Evolutionary conservation across 2,113 vertebrate genomes (phyloP), one percentile per base, ranked within the genome.

Genomic region (Takifugu flavidus): DNA sequence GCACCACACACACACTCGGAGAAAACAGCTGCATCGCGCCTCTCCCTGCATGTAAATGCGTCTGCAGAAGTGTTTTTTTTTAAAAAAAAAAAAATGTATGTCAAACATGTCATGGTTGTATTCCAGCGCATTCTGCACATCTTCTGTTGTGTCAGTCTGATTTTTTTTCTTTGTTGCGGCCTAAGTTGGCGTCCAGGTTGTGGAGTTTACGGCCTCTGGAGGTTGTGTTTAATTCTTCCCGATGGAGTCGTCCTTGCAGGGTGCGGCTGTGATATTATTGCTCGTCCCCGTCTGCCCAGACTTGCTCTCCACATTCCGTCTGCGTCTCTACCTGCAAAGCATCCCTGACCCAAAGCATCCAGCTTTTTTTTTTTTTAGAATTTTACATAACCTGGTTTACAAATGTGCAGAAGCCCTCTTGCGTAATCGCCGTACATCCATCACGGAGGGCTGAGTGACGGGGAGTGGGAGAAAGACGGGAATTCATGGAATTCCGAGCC

Each of bases 271-370:
- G 28, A 55, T 63, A 27, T 67, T 75, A 80, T 78, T 55, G 57
- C 43, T 74, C 76, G 62, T 67, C 55, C 62, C 26, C 61, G 26
- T 82, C 53, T 86, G 90, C 74, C 78, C 42, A 52, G 86, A 86
- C 90, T 81, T 90, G 90, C 56, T 66, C 59, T 56, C 0, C 2
- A 81, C 88, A 91, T 91, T 88, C 84, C 77, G 78, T 15, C 56
- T 53, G 26, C 42, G 46, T 67, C 53, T 74, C 45, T 54, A 70
- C 26, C 47, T 67, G 51, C 46, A 51, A 13, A 58, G 75, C 43
- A 53, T 62, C 68, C 15, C 34, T 65, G 28, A 12, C 42, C 1
- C 2, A 43, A 15, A 20, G 59, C 4, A 14, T 45, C 46, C 34
- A 27, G 12, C 6, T 53, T 20, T 13, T 51, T 47, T 47, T 47